Evolutionary conservation across 2,113 vertebrate species (phyloP).

Genomic region (Oenanthe melanoleuca): DNA sequence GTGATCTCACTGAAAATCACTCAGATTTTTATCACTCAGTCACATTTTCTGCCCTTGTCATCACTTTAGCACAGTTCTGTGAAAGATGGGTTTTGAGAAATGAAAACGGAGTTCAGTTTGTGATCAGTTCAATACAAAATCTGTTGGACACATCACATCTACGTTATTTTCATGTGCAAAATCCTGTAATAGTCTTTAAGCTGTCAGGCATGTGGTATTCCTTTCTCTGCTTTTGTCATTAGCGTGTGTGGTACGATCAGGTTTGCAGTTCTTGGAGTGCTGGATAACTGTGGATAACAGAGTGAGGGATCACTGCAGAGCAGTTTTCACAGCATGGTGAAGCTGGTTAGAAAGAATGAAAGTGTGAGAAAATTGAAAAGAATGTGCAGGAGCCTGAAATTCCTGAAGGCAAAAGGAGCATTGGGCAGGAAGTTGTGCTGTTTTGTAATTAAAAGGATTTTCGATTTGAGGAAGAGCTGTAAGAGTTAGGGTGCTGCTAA

Average conservation of each 20-base stretch:
- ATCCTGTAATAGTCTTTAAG: not conserved
- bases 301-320: not conserved
- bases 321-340: not conserved
- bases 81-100: not conserved
- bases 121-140: not conserved
- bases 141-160: not conserved
- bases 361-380: not conserved
- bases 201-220: not conserved
- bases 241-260: not conserved
- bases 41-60: slow-evolving; percentile 16
- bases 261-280: not conserved
- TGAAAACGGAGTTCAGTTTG: not conserved
- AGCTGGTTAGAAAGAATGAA: not conserved
- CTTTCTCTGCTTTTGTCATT: not conserved
- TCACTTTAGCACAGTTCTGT: not conserved
- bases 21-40: slow-evolving; percentile 10
- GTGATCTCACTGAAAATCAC: not conserved
- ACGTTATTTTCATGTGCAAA: not conserved
- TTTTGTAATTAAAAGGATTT: not conserved
- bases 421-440: not conserved
- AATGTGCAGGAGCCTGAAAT: not conserved
- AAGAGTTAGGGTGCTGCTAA: not conserved
- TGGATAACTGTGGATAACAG: not conserved
- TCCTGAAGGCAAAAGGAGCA: not conserved
- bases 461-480: not conserved